Conservation (phyloP, 1,140 invertebrate genomes). For the Bilobella aurantiaca region DNA sequence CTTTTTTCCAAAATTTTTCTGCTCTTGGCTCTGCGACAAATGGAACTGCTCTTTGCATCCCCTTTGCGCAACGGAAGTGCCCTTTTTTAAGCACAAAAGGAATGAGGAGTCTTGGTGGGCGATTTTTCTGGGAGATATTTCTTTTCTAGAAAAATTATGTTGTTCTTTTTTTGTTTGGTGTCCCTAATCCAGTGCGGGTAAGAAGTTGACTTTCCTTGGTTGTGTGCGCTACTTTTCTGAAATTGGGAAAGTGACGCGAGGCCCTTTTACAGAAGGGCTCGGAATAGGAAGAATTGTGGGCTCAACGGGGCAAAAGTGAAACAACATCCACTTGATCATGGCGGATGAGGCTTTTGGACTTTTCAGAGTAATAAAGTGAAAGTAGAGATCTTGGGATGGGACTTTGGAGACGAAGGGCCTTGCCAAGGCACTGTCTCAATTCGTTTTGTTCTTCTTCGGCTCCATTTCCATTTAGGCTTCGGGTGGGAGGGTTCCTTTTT, state of each 20-base stretch:
- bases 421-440: background rate
- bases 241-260: too few relatives aligned
- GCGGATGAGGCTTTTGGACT: background rate
- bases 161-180: constrained; percentile 5
- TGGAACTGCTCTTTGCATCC: background rate
- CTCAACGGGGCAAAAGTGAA: constrained; percentile 8
- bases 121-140: background rate
- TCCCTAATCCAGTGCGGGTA: background rate
- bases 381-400: constrained; percentile 4
- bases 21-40: constrained; percentile 1
- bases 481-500: background rate
- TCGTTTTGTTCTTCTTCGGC: background rate
- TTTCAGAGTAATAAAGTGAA: constrained; percentile 5
- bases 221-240: background rate
- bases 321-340: constrained; percentile 9
- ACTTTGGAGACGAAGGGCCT: background rate
- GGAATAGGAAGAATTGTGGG: background rate
- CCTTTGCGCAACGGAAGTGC: background rate
- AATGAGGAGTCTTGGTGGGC: background rate
- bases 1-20: too few relatives aligned
- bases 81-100: background rate
- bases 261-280: too few relatives aligned
- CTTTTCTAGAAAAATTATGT: constrained; percentile 1
- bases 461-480: constrained; percentile 1
- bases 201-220: background rate